These are phyloP conservation scores for Chelonus insularis DNA, from an alignment of 1,140 invertebrate genomes.

Conservation along the genomic window DNA sequence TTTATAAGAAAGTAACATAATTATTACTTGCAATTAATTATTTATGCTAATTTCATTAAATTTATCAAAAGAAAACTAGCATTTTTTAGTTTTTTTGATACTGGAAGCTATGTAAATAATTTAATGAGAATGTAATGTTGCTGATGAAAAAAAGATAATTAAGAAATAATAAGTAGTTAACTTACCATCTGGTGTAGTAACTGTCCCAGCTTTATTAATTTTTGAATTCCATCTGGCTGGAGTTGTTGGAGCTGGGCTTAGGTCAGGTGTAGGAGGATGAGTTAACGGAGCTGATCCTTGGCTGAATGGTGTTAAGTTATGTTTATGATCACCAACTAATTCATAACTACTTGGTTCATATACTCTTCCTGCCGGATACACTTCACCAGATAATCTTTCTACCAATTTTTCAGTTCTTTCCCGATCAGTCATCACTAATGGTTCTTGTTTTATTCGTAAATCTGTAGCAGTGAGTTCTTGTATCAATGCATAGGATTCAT, in stretches of 20 bases:
- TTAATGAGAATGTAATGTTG: too few species aligned
- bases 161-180: too few species aligned
- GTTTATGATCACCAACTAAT: constrained; percentile 29
- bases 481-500: constrained; percentile 28
- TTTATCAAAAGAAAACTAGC: too few species aligned
- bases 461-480: too few species aligned
- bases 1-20: too few species aligned
- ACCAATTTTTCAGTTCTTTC: constrained; percentile 57
- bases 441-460: constrained; percentile 68
- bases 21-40: too few species aligned
- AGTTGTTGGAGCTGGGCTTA: constrained; percentile 54
- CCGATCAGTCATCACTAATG: constrained; percentile 55
- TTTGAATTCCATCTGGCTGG: constrained; percentile 63
- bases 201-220: constrained; percentile 63
- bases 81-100: too few species aligned
- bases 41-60: too few species aligned
- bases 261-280: constrained; percentile 55
- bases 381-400: constrained; percentile 56
- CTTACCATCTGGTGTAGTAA: constrained; percentile 67
- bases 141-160: too few species aligned
- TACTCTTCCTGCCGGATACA: constrained; percentile 44
- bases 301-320: constrained; percentile 39
- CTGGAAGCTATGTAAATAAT: too few species aligned
- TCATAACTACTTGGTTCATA: constrained; percentile 40
- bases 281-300: constrained; percentile 43